Evolutionary conservation across 2,797 vertebrate species (phyloP).

Genomic region (Moxostoma hubbsi): DNA sequence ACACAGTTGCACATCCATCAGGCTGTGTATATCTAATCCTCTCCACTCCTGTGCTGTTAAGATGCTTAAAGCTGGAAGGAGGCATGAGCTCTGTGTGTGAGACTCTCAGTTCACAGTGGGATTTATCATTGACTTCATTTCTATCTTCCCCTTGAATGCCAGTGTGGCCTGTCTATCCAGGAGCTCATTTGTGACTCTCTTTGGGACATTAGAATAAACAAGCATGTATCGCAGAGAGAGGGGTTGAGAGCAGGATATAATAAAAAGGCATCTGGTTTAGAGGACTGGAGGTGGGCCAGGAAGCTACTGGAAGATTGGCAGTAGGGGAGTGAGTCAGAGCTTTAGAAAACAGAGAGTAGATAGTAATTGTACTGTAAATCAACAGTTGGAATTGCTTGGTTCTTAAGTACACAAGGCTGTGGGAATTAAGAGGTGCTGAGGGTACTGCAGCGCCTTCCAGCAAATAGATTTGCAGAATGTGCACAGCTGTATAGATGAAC

Average conservation of each 20-base stretch:
- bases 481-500: not conserved
- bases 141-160: slow-evolving; percentile 13
- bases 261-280: slow-evolving; percentile 23
- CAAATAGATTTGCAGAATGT: not conserved
- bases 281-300: slow-evolving; percentile 37
- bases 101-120: slow-evolving; percentile 29
- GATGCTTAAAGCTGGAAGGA: slow-evolving; percentile 44
- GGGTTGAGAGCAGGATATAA: not conserved
- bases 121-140: slow-evolving; percentile 36
- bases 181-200: slow-evolving; percentile 37
- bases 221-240: not conserved
- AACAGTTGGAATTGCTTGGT: slow-evolving; percentile 10
- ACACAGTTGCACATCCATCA: slow-evolving; percentile 36
- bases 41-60: slow-evolving; percentile 52
- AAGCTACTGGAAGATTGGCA: slow-evolving; percentile 19
- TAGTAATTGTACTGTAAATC: slow-evolving; percentile 36
- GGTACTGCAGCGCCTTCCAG: not conserved
- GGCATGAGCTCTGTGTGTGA: slow-evolving; percentile 44
- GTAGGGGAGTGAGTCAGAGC: slow-evolving; percentile 8
- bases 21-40: slow-evolving; percentile 47
- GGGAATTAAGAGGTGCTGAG: not conserved
- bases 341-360: slow-evolving; percentile 12
- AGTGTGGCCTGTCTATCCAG: slow-evolving; percentile 16
- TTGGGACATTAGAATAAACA: slow-evolving; percentile 36
- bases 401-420: not conserved